Conservation (phyloP, 37 sponge, comb jelly and placozoan genomes). For the Ianthella basta region DNA sequence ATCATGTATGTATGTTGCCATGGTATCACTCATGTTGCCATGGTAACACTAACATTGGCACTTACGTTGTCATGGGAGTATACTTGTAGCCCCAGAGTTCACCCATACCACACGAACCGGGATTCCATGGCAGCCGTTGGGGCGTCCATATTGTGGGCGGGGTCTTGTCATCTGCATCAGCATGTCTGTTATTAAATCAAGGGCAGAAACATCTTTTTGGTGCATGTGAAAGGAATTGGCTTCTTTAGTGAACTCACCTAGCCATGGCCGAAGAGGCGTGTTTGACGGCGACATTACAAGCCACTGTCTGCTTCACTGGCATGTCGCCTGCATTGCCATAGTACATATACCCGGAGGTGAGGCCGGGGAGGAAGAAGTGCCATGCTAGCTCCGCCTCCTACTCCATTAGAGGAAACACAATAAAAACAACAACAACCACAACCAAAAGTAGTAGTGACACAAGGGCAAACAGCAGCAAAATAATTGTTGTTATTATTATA, state of each 20-base stretch:
- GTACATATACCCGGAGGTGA: conserved; percentile 73
- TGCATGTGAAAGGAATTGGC: not conserved
- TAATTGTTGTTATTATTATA: not conserved
- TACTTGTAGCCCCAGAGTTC: conserved; percentile 76
- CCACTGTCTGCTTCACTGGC: conserved; percentile 76
- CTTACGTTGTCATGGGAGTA: conserved; percentile 56
- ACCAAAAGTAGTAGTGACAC: not conserved
- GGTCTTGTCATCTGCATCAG: conserved; percentile 37
- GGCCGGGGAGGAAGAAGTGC: conserved; percentile 70
- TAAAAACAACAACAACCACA: not conserved
- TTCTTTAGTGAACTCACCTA: conserved; percentile 13
- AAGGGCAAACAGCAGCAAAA: not conserved
- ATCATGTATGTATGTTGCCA: too few species aligned
- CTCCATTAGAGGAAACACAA: not conserved
- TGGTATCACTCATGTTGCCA: too few species aligned
- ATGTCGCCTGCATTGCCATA: conserved; percentile 61
- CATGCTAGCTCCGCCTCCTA: conserved; percentile 71
- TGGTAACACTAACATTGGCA: not conserved
- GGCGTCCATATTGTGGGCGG: conserved; percentile 63
- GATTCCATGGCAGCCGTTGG: conserved; percentile 71
- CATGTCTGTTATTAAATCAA: too few species aligned
- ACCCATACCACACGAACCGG: conserved; percentile 71
- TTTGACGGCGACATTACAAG: conserved; percentile 51
- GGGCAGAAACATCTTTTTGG: not conserved
- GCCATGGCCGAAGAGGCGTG: conserved; percentile 38